Evolutionary conservation across 2,113 vertebrate species (phyloP).

Genomic region (Calidris pugnax): DNA sequence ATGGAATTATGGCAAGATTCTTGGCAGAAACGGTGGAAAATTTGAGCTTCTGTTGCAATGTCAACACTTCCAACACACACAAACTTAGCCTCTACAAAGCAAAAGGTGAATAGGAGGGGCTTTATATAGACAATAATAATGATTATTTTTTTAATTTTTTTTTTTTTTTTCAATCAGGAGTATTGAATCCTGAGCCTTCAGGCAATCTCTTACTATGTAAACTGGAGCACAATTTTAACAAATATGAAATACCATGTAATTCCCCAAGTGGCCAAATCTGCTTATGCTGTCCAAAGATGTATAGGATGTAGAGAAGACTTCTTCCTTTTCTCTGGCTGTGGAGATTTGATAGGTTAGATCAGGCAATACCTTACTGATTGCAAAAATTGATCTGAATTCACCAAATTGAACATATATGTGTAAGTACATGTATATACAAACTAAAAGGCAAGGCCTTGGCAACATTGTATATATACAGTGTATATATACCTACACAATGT

Average conservation of each 20-base stretch:
- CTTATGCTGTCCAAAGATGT: neutral
- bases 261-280: neutral
- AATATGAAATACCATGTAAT: neutral
- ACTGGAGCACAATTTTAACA: neutral
- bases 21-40: neutral
- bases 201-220: neutral
- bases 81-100: neutral
- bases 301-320: neutral
- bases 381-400: neutral
- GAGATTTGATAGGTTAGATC: neutral
- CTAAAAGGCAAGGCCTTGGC: neutral
- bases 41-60: neutral
- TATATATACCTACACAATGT: neutral
- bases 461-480: neutral
- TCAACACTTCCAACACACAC: neutral
- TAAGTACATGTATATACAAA: neutral
- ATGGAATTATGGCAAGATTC: neutral
- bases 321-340: neutral
- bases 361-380: neutral
- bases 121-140: neutral
- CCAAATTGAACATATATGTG: accelerated
- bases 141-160: too few relatives aligned
- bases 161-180: neutral
- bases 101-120: neutral
- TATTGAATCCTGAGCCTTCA: neutral